phyloP scores from a whole-genome alignment of 2,113 vertebrate genomes.

The Columbina picui region DNA sequence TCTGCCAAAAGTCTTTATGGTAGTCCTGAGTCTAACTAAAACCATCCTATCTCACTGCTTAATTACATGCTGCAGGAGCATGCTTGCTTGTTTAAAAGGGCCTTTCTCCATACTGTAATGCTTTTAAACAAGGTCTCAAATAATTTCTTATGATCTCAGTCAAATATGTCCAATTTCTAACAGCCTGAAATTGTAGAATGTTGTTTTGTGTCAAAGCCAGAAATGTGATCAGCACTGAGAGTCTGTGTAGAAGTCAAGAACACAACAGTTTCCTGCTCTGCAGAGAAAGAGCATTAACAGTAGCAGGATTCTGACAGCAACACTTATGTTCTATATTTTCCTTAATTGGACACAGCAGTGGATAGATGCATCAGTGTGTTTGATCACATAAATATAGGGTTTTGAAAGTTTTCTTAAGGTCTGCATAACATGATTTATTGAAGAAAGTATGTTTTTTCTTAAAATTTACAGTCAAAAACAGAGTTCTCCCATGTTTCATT shows the following conservation, averaged over 20 bases:
- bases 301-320: background rate
- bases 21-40: background rate
- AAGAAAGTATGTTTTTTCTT: background rate
- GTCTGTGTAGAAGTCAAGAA: background rate
- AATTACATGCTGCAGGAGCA: background rate
- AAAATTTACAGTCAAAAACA: background rate
- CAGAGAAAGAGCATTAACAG: background rate
- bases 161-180: background rate
- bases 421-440: background rate
- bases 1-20: background rate
- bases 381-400: background rate
- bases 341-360: background rate
- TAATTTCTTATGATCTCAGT: background rate
- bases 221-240: background rate
- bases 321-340: background rate
- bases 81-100: background rate
- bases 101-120: background rate
- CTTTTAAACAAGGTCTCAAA: background rate
- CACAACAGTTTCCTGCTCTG: background rate
- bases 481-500: background rate
- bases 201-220: background rate
- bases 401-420: background rate
- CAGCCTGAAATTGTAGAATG: rapidly evolving
- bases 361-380: background rate
- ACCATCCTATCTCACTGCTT: background rate